Evolutionary conservation across 2,797 vertebrate genomes (phyloP), one percentile per base, ranked within the genome.

Genomic region (Psittacula echo): DNA sequence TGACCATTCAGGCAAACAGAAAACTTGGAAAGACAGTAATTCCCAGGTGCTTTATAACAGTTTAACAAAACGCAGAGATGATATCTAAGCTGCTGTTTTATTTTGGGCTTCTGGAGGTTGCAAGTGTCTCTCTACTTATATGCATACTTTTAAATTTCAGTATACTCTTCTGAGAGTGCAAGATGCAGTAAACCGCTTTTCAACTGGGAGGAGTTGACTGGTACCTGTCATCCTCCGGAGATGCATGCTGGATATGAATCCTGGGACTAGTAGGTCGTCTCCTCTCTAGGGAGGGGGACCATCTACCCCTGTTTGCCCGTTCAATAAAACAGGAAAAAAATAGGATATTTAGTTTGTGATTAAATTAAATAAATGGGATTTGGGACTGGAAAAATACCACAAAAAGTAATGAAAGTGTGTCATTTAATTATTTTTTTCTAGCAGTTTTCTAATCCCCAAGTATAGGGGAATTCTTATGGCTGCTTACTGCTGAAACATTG

Each of bases 171-270:
- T 77, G 53, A 89, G 93, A 95, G 95, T 97, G 87, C 73, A 93
- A 89, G 95, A 91, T 92, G 93, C 90, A 95, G 61, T 78, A 93
- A 95, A 85, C 53, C 96, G 96, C 87, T 97, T 91, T 90, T 96
- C 85, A 93, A 81, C 93, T 96, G 96, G 97, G 98, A 98, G 95
- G 96, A 94, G 77, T 17, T 97, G 95, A 96, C 97, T 97, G 98
- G 98, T 99, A 99, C 99, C 99, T 99, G 99, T 99, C 99, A 96
- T 99, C 99, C 98, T 99, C 99, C 76, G 99, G 99, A 98, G 99
- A 99, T 85, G 99, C 99, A 98, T 99, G 99, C 98, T 99, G 99
- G 98, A 99, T 99, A 98, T 99, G 98, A 98, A 99, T 99, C 99
- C 99, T 99, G 98, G 99, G 99, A 97, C 99, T 99, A 97, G 98